Base-by-base conservation (phyloP, 1,140 invertebrate genomes). In the Tetragonula clypearis region DNA sequence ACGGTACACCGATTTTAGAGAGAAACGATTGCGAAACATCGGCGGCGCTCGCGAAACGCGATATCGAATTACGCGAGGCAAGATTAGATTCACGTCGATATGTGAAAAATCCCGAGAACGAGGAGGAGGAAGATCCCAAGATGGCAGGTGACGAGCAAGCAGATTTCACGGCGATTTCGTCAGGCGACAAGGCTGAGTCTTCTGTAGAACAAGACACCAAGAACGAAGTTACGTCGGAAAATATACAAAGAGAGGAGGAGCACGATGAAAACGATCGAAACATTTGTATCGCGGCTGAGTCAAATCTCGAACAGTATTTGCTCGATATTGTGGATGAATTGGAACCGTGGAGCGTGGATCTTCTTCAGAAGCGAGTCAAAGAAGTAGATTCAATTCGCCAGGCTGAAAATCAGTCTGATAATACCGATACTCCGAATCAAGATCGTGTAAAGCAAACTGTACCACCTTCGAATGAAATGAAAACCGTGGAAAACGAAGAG, bases 21-120 rank as follows among this genome's bases (percentile, higher is more conserved):
- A 88, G 76, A 79, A 87, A 86, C 76, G 65, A 35, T 58, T 68
- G 19, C 49, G 81, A 35, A 21, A 68, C 75, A 84, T 81, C 65
- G 35, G 80, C 68, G 72, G 53, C 79, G 86, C 74, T 88, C 79
- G 90, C 76, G 62, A 80, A 79, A 30, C 89, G 87, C 89, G 79
- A 90, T 56, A 78, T 92, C 89, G 65, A 87, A 87, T 82, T 85
- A 90, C 26, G 65, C 3, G 26, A n/a, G 1, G 14, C 74, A 12
- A 81, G 92, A 91, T 89, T 91, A 89, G 89, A 69, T 12, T 62
- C 49, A n/a, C 53, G 41, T 75, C 19, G 30, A 81, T 74, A 77
- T 87, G 74, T 84, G 56, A 21, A 66, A 58, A 30, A 76, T 30
- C 60, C 69, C 80, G 41, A 69, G 69, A 30, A 30, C 30, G 30